Evolutionary conservation across 1,140 invertebrate genomes (phyloP), one percentile per base, ranked within the genome.

Genomic region (fruit fly (Drosophila melanogaster)): DNA sequence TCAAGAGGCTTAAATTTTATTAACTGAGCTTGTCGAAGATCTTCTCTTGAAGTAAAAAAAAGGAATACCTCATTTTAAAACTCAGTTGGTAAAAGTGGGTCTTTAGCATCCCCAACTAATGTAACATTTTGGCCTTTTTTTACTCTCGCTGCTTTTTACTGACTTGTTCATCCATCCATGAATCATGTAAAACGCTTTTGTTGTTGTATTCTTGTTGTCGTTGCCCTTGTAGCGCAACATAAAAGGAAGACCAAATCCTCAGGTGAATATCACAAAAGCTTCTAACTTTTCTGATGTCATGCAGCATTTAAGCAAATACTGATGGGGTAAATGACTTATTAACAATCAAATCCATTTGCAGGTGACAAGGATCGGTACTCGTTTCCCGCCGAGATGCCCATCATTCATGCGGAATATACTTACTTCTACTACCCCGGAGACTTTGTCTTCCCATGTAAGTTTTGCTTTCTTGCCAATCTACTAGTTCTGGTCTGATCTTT

Each of bases 371-470:
- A 95, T 80, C 94, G 95, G 47, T 95, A 97, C 77, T 95, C 95
- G 49, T 94, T 99, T 75, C 98, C 98, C 8, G 95, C 96, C 41
- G 97, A 98, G 90, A 96, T 97, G 65, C 96, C 96, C 40, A 95
- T 98, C 44, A 89, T 99, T 35, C 98, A 99, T 93, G 95, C 98
- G 3, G 98, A 99, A 91, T 97, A 98, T 80, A 98, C 98, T 1
- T 97, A 98, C 86, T 99, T 98, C 93, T 99, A 98, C 92, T 99
- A 99, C 93, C 98, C 98, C 11, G 97, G 97, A 49, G 97, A 98
- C 87, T 95, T 97, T 44, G 95, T 96, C 73, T 98, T 98, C 94
- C 98, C 98, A 92, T 93, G 98, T 98, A 94, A 95, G 94, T 81
- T 8, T 11, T 1, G 0, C 0, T 14, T 0, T 11, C 1, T 4